phyloP scores from a whole-genome alignment of 1,140 invertebrate genomes.

The Zaprionus nigranus region DNA sequence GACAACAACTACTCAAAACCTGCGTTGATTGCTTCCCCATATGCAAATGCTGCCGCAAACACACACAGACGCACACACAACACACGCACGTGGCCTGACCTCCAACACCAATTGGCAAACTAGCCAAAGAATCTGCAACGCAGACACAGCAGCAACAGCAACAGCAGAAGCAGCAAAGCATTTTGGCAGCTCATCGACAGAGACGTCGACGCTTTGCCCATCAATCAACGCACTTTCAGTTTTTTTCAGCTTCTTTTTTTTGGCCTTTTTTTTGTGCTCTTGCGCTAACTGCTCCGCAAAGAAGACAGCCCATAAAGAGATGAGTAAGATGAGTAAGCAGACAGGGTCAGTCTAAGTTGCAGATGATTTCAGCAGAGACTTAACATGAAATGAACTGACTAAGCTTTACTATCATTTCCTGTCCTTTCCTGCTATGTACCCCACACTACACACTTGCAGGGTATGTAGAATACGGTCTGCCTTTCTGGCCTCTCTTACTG shows the following conservation, averaged over 20 bases:
- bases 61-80: conserved; percentile 11
- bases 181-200: conserved; percentile 22
- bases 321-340: too few relatives aligned
- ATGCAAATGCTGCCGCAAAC: conserved; percentile 66
- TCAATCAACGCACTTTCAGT: conserved; percentile 83
- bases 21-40: conserved; percentile 77
- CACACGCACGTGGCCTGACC: conserved; percentile 59
- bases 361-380: neutral
- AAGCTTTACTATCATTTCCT: too few relatives aligned
- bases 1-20: conserved; percentile 40
- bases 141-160: conserved; percentile 3
- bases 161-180: neutral
- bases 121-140: conserved; percentile 17
- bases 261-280: conserved; percentile 24
- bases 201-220: conserved; percentile 64
- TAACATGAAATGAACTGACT: neutral
- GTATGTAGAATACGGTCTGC: neutral
- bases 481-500: neutral
- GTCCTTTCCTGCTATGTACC: neutral
- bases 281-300: conserved; percentile 30
- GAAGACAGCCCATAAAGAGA: neutral
- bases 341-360: too few relatives aligned
- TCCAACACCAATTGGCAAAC: conserved; percentile 50
- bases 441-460: neutral
- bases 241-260: conserved; percentile 48